Conservation (phyloP, 2,113 vertebrate species). For the Cephalopholis sonnerati region DNA sequence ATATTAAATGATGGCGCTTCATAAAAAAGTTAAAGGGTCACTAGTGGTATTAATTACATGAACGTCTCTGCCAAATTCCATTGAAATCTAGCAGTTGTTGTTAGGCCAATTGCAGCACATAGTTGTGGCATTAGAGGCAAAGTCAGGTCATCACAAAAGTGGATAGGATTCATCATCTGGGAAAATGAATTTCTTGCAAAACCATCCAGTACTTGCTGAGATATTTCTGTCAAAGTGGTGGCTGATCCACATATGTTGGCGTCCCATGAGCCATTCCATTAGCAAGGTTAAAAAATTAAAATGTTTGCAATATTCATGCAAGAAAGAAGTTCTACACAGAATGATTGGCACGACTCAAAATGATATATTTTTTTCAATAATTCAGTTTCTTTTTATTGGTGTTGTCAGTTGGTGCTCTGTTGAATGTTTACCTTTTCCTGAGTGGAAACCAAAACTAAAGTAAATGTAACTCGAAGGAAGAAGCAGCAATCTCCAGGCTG, state of each 20-base stretch:
- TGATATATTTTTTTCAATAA: neutral
- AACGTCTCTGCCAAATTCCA: too few species aligned
- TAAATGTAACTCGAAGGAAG: neutral
- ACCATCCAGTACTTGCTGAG: neutral
- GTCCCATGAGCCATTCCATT: neutral
- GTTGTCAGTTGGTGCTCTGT: neutral
- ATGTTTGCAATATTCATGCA: neutral
- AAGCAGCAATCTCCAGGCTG: conserved; percentile 2
- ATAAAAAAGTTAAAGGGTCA: neutral
- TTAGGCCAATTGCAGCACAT: neutral
- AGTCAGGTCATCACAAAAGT: neutral
- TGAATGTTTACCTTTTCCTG: neutral
- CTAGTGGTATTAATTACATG: neutral
- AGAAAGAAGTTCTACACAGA: neutral
- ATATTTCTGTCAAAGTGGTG: neutral
- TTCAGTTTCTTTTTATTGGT: neutral
- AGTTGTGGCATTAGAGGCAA: neutral
- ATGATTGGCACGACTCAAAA: neutral
- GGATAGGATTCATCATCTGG: neutral
- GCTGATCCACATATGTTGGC: neutral
- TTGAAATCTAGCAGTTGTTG: neutral
- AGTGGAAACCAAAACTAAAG: neutral
- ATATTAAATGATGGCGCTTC: neutral
- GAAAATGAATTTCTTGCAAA: neutral
- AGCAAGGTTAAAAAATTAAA: neutral